Evolutionary conservation across 2,888 invertebrate genomes (phyloP), one percentile per base, ranked within the genome.

Genomic region (Drosophila stalkeri): DNA sequence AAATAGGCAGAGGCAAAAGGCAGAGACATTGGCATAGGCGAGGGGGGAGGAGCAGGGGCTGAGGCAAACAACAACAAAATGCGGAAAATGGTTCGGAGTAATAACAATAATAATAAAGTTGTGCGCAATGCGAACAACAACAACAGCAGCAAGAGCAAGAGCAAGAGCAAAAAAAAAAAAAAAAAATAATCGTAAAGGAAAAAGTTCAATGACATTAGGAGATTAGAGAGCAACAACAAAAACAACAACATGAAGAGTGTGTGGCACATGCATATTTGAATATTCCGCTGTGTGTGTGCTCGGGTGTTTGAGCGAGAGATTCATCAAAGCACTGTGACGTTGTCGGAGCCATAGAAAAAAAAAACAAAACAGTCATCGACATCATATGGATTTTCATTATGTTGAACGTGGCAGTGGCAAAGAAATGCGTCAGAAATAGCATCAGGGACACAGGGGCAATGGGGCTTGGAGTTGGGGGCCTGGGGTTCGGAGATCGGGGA

Each of bases 191-290:
- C 31, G 33, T 46, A 59, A 71, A 70, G 71, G 62, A 75, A 84
- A 81, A 87, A 61, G 86, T 86, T 86, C 86, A 86, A 90, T 51
- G 86, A 90, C 86, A 86, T 82, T 89, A 56, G 75, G 59, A 89
- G 91, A 90, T 86, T 90, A 86, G 91, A 90, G 85, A 87, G 65
- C 68, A 86, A 86, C 78, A 35, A 81, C 27, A 51, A 59, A 68
- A 88, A 57, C 65, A 80, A 54, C 63, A 46, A 16, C 18, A 60
- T 49, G 67, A 55, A 54, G 65, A 87, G 43, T 54, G 60, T 37
- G 16, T 0, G 52, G 52, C 52, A 52, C 67, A 82, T 82, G 83
- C 89, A 90, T 76, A 84, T 84, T 88, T 84, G 74, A 86, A 90
- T 84, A 88, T 64, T 71, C 43, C 62, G 41, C 70, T 46, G 43